Conservation (phyloP, 2,797 vertebrate genomes). For the Pelodytes ibericus region DNA sequence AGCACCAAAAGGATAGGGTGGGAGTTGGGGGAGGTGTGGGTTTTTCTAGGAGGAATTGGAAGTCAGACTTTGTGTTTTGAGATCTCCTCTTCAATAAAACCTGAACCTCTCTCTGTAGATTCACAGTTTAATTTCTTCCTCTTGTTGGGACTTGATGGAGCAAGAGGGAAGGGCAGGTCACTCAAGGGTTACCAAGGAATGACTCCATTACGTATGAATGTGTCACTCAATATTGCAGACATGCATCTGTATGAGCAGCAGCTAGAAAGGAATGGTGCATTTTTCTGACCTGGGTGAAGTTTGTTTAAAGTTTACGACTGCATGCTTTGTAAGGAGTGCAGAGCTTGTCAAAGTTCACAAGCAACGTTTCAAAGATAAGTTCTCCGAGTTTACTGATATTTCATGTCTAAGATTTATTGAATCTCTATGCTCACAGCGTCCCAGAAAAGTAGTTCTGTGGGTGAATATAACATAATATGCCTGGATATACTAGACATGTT, state of each 20-base stretch:
- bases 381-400: too few relatives aligned
- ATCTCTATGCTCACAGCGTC: too few relatives aligned
- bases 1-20: too few relatives aligned
- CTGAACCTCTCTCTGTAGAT: slow-evolving; percentile 10
- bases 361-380: not conserved
- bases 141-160: slow-evolving; percentile 47
- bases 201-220: slow-evolving; percentile 45
- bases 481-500: too few relatives aligned
- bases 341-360: not conserved
- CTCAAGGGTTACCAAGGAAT: slow-evolving; percentile 39
- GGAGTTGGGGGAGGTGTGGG: too few relatives aligned
- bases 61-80: not conserved
- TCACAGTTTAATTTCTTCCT: slow-evolving; percentile 22
- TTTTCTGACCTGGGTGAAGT: slow-evolving; percentile 36
- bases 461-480: too few relatives aligned
- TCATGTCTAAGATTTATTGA: too few relatives aligned
- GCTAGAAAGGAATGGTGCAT: slow-evolving; percentile 7
- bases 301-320: slow-evolving; percentile 21
- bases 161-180: slow-evolving; percentile 51
- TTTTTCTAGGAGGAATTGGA: too few relatives aligned
- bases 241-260: slow-evolving; percentile 25
- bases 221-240: slow-evolving; percentile 10
- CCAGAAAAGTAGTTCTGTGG: too few relatives aligned
- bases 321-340: slow-evolving; percentile 16
- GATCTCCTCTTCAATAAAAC: slow-evolving; percentile 1